Evolutionary conservation across 2,113 vertebrate genomes (phyloP).

Genomic region (Lanius ludovicianus): DNA sequence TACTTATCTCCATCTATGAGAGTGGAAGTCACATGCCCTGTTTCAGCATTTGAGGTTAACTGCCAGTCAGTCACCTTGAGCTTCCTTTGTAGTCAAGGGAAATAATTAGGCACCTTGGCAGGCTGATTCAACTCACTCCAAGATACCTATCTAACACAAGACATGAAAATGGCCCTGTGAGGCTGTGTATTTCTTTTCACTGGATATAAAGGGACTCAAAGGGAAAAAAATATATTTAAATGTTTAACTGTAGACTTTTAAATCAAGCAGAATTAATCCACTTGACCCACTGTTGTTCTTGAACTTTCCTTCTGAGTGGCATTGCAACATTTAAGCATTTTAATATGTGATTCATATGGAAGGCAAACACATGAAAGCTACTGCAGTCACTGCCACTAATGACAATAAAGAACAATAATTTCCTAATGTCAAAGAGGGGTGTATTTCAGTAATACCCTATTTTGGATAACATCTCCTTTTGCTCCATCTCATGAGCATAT

Average conservation of each 20-base stretch:
- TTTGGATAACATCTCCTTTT: neutral
- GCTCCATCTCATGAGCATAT: neutral
- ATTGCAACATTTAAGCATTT: neutral
- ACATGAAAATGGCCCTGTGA: neutral
- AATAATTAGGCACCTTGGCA: neutral
- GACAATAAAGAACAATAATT: neutral
- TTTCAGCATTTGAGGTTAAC: neutral
- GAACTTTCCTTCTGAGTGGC: neutral
- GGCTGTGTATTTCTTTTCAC: neutral
- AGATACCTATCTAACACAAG: slow-evolving; percentile 3
- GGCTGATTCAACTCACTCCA: neutral
- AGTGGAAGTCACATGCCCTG: neutral
- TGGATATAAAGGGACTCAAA: neutral
- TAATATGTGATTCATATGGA: neutral
- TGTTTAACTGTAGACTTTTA: neutral
- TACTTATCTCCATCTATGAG: neutral
- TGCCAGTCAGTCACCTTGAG: neutral
- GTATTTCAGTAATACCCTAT: neutral
- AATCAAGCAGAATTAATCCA: neutral
- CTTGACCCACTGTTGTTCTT: neutral
- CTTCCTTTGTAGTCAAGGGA: neutral
- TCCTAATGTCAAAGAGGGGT: neutral
- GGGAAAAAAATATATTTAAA: neutral
- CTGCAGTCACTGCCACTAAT: neutral
- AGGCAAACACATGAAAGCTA: neutral